Percentiles rank a stretch among this genome's conserved stretches.
Evolutionary conservation across 2,113 vertebrate species (phyloP).

Genomic region (Gopherus flavomarginatus): DNA sequence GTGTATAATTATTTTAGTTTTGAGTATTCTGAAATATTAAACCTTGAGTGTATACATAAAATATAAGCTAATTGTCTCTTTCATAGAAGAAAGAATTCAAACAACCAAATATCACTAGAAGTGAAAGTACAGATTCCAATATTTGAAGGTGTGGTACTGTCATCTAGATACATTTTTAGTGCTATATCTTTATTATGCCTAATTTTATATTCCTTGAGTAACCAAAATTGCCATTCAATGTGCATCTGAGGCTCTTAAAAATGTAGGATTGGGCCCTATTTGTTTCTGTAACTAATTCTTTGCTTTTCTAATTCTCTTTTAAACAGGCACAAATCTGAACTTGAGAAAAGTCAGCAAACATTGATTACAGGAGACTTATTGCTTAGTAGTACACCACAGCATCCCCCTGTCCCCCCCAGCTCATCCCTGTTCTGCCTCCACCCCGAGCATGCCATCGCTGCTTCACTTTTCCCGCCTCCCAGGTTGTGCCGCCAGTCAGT

Average conservation of each 20-base stretch:
- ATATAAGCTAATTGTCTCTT: not conserved
- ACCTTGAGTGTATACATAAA: not conserved
- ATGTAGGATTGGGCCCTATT: not conserved
- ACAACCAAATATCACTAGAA: not conserved
- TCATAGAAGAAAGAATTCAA: not conserved
- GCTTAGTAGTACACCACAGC: slow-evolving; percentile 81
- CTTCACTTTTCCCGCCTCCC: too few relatives aligned
- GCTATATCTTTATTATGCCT: not conserved
- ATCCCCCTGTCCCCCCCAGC: too few relatives aligned
- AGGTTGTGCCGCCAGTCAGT: too few relatives aligned
- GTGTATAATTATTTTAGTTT: not conserved
- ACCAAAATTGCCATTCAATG: not conserved
- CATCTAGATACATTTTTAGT: not conserved
- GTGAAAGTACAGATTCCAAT: rapidly evolving
- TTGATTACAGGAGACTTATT: slow-evolving; percentile 75
- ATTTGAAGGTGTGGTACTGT: not conserved
- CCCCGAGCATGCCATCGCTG: too few relatives aligned
- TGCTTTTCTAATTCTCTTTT: slow-evolving; percentile 1
- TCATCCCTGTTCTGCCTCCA: too few relatives aligned
- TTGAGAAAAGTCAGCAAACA: slow-evolving; percentile 85
- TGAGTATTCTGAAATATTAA: not conserved
- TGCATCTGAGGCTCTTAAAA: not conserved
- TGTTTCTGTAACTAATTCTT: not conserved
- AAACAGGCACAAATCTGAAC: slow-evolving; percentile 87
- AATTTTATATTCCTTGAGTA: too few relatives aligned